A percentile compares a stretch with the other conserved stretches of the same genome.
phyloP scores from a whole-genome alignment of 37 sponge, comb jelly and placozoan genomes.

The Geodia barretti region DNA sequence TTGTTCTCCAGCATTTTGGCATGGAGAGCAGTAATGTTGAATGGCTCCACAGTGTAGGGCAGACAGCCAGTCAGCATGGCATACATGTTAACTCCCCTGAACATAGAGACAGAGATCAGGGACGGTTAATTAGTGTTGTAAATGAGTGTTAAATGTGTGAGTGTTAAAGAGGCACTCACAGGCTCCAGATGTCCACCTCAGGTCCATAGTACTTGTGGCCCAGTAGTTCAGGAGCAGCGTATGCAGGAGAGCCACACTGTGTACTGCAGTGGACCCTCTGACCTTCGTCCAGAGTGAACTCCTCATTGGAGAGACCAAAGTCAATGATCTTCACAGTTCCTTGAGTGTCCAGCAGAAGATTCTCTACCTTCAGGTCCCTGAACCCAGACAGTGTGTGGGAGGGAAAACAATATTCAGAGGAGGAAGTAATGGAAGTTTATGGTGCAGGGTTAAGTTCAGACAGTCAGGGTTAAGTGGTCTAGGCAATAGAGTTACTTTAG shows the following conservation, averaged over 20 bases:
- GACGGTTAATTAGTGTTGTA: not conserved
- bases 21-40: constrained; percentile 95
- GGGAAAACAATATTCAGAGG: too few relatives aligned
- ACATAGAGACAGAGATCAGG: not conserved
- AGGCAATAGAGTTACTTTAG: too few relatives aligned
- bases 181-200: constrained; percentile 99
- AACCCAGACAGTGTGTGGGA: constrained; percentile 4
- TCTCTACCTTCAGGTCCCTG: constrained; percentile 98
- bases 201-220: constrained; percentile 91
- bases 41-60: constrained; percentile 94
- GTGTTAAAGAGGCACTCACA: constrained; percentile 62
- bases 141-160: not conserved
- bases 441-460: too few relatives aligned
- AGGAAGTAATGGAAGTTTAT: too few relatives aligned
- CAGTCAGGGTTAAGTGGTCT: too few relatives aligned
- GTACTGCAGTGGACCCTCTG: constrained; percentile 65
- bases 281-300: constrained; percentile 52
- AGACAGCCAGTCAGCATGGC: constrained; percentile 98
- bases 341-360: constrained; percentile 83
- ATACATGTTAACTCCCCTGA: constrained; percentile 98
- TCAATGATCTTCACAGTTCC: constrained; percentile 90
- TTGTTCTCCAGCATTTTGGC: constrained; percentile 95
- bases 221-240: constrained; percentile 97
- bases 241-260: constrained; percentile 99
- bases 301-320: constrained; percentile 89